Base-by-base conservation (phyloP, 1,140 invertebrate species). In the Cheumatopsyche charites region DNA sequence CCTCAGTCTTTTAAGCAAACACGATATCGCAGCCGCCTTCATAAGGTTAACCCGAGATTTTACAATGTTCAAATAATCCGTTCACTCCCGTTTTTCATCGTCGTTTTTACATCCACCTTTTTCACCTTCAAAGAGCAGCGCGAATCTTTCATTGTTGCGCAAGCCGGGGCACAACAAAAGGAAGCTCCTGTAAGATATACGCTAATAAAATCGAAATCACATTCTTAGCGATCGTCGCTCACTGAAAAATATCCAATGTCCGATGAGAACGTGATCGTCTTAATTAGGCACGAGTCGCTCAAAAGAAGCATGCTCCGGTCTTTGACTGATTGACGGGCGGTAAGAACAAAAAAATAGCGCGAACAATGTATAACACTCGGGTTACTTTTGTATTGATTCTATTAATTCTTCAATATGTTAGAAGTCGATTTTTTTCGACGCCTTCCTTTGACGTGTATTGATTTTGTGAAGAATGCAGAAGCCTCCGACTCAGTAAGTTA, bases 291-390 rank as follows among this genome's bases (percentile, higher is more conserved):
- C 67, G 26, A 45, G 23, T 29, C 36, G 47, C 61, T 73, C 62
- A 70, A 66, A n/a, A 58, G 62, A 72, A 36, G 9, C 9, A 36
- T 36, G 55, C 36, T 61, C 72, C 72, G 67, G 41, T 55, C 62
- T 42, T 62, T 70, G 49, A 70, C 61, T 65, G 72, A 73, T 62
- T 73, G 72, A 73, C 72, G 67, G 72, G 67, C 70, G 58, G 63
- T 67, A 72, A 70, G 61, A 62, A 45, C 52, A 66, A 47, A 66
- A 66, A 58, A 58, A 23, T 23, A n/a, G n/a, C 29, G 9, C n/a
- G 47, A 52, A 52, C 47, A 52, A 52, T 52, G 15, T 19, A n/a
- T n/a, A n/a, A n/a, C n/a, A 17, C 47, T 17, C 21, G 63, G 21
- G 55, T 17, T 66, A 23, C 43, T 47, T 23, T 45, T 43, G 62